Evolutionary conservation across 2,113 vertebrate species (phyloP), one percentile per base, ranked within the genome.

Genomic region (Carlito syrichta): DNA sequence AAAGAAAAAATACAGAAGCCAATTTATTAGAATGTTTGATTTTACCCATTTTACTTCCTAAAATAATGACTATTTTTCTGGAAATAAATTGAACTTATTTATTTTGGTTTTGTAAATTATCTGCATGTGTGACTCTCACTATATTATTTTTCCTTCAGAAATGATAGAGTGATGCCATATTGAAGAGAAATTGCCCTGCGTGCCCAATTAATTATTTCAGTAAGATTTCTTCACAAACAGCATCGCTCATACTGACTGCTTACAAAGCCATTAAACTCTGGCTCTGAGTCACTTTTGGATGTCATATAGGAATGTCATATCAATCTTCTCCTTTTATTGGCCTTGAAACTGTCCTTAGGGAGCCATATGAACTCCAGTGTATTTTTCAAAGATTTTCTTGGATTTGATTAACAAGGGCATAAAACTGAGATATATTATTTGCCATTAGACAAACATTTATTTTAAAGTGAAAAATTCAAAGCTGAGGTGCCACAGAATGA

Each of bases 171-270:
- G 60, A 62, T 84, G 20, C 48, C 76, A 48, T 86, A 52, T 48
- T 81, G 71, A 93, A 96, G 54, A 93, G 81, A 13, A 82, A 93
- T 95, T 95, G 48, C 54, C 82, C 78, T 83, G 25, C 83, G 82
- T 79, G 58, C 86, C 30, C 73, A 93, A 86, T 96, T 97, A 97
- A 81, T 97, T 97, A 95, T 86, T 95, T 69, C 89, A 86, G 50
- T 93, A 97, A 97, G 83, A 96, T 93, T 89, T 94, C 84, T 86
- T 73, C 93, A 78, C 38, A 35, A 91, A 45, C 27, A 95, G 52
- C 32, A 91, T 96, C 85, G 83, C 43, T 97, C 86, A 96, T 85
- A 69, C 45, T 87, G 86, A 97, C 91, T 97, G 88, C 62, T 78
- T 94, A 83, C 45, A 56, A 93, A 95, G 45, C 77, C 83, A 85